Conservation (phyloP, 2,888 invertebrate species). For the Napeogenes sylphis region DNA sequence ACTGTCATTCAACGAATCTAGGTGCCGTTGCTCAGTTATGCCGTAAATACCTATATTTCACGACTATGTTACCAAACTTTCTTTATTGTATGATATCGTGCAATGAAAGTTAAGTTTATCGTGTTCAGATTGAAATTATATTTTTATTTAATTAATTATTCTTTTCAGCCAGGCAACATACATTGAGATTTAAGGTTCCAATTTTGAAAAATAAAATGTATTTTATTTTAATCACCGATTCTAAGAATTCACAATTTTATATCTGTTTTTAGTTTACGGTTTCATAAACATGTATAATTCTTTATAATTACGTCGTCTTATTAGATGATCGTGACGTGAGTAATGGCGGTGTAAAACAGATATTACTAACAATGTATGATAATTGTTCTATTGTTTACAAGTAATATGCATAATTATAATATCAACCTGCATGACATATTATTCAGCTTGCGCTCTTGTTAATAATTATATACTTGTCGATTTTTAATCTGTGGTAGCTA, state of each 20-base stretch:
- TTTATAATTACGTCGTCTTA: not conserved
- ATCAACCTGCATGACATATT: not conserved
- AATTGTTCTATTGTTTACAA: conserved; percentile 3
- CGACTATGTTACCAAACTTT: not conserved
- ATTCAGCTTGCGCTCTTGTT: not conserved
- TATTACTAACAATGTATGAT: conserved; percentile 1
- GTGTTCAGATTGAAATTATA: too few relatives aligned
- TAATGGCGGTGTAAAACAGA: not conserved
- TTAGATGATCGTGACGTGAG: conserved; percentile 3
- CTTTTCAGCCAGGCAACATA: too few relatives aligned
- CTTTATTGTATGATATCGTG: not conserved
- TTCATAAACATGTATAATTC: not conserved
- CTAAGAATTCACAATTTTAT: conserved; percentile 9
- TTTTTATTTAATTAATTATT: too few relatives aligned
- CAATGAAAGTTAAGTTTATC: too few relatives aligned
- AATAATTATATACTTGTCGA: not conserved
- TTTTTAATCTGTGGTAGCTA: too few relatives aligned
- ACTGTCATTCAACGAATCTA: conserved; percentile 36
- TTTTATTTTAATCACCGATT: too few relatives aligned
- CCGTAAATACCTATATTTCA: too few relatives aligned
- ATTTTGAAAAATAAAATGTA: too few relatives aligned
- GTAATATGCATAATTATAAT: not conserved
- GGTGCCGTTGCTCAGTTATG: conserved; percentile 20
- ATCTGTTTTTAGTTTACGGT: conserved; percentile 1
- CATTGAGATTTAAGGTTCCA: too few relatives aligned